These are phyloP conservation scores for Ibidorhyncha struthersii DNA, from an alignment of 2,113 vertebrate species.

Conservation along the genomic window DNA sequence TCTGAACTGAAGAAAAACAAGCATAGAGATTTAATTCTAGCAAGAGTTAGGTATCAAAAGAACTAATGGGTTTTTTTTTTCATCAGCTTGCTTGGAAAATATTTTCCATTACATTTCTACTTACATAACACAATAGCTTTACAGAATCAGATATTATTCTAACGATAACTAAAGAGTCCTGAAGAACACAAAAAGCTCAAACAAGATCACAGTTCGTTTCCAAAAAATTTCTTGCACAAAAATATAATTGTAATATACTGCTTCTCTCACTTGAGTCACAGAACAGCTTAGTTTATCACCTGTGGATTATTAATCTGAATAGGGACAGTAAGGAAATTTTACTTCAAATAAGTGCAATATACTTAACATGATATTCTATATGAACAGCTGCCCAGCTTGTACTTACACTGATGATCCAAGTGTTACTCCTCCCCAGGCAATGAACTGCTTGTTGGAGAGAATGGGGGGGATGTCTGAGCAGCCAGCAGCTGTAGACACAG, in stretches of 20 bases:
- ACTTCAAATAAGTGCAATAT: not conserved
- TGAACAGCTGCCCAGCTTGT: not conserved
- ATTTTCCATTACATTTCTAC: not conserved
- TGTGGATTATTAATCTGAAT: not conserved
- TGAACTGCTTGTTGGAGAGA: conserved; percentile 93
- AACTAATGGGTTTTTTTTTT: not conserved
- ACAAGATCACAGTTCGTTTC: not conserved
- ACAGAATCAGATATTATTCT: not conserved
- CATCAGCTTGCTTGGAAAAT: not conserved
- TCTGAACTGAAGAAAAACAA: not conserved
- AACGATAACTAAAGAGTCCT: not conserved
- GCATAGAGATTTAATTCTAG: not conserved
- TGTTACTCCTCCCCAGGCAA: conserved; percentile 91
- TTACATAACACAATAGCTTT: not conserved
- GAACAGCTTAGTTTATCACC: not conserved
- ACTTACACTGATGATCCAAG: conserved; percentile 91
- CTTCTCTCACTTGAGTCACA: not conserved
- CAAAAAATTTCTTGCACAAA: not conserved
- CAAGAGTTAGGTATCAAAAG: not conserved
- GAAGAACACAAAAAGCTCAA: not conserved
- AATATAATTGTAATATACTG: not conserved
- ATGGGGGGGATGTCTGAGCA: conserved; percentile 82
- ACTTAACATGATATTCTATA: not conserved
- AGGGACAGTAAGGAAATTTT: not conserved
- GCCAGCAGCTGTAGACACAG: not conserved